Evolutionary conservation across 2,888 invertebrate genomes (phyloP).

Genomic region (Subacronicta megacephala): DNA sequence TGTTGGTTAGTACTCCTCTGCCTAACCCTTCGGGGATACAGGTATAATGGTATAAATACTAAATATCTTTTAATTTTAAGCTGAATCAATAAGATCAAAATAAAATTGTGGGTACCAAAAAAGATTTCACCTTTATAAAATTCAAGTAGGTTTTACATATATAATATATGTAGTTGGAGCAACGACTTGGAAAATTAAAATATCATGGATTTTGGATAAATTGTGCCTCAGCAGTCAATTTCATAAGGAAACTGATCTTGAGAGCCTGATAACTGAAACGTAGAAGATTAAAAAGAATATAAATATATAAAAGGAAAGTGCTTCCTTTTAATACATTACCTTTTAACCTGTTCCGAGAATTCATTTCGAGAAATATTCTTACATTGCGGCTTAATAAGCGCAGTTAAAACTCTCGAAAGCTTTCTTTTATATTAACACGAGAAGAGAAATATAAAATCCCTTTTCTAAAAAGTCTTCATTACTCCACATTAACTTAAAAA

Average conservation of each 20-base stretch:
- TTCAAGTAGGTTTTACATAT: no score
- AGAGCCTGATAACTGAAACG: background rate
- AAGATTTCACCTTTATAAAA: background rate
- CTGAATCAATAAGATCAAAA: no score
- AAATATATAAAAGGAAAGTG: constrained; percentile 26
- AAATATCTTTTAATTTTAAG: no score
- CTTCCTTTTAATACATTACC: constrained; percentile 26
- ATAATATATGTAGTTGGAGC: background rate
- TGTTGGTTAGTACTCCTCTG: no score
- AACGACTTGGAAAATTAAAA: constrained; percentile 2
- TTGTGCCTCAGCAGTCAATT: constrained; percentile 27
- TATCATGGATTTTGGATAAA: constrained; percentile 21
- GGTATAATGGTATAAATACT: no score
- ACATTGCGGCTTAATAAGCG: background rate
- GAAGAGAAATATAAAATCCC: background rate
- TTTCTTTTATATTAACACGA: background rate
- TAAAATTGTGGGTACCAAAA: no score
- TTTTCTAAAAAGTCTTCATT: no score
- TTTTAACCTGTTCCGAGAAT: constrained; percentile 16
- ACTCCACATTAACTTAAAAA: no score
- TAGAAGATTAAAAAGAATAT: constrained; percentile 23
- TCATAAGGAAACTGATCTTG: background rate
- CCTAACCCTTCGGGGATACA: no score
- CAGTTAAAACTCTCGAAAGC: background rate
- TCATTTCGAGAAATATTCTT: background rate